phyloP scores from a whole-genome alignment of 2,113 vertebrate genomes.

The Stigmatopora argus region DNA sequence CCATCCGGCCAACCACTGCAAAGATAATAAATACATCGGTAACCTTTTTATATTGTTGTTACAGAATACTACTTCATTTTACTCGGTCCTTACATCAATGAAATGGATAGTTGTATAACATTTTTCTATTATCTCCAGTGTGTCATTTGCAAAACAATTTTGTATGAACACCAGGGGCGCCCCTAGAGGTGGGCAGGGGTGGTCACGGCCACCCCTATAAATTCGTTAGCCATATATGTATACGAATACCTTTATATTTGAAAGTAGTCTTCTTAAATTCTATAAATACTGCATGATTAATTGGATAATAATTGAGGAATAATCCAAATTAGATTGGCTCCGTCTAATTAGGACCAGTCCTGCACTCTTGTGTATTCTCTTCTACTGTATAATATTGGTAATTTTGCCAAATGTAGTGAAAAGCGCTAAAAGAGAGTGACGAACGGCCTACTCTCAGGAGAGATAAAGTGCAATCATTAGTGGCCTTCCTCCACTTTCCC shows the following conservation, averaged over 20 bases:
- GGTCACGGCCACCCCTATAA: no score
- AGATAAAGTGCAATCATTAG: slow-evolving; percentile 14
- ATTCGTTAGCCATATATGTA: no score
- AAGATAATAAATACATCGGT: slow-evolving; percentile 16
- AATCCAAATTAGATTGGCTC: neutral
- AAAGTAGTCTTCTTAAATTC: neutral
- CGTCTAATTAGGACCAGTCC: neutral
- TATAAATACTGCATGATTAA: neutral
- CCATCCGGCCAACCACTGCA: slow-evolving; percentile 39
- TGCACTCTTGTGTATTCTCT: neutral
- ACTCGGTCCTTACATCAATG: no score
- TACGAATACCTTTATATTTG: neutral
- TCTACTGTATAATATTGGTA: neutral
- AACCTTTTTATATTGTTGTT: slow-evolving; percentile 27
- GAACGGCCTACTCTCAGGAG: slow-evolving; percentile 14
- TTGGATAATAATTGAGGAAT: no score
- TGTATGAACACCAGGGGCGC: neutral
- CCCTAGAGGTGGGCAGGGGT: no score
- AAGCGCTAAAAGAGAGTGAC: slow-evolving; percentile 10
- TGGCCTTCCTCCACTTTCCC: slow-evolving; percentile 4
- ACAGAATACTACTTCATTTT: neutral
- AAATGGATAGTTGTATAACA: no score
- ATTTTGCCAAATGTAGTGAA: neutral
- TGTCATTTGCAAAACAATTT: neutral
- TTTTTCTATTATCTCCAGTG: no score